A percentile compares a stretch with the other conserved stretches of the same genome.
These are phyloP conservation scores for Vollenhovia emeryi DNA, from an alignment of 1,140 invertebrate species.

Conservation along the genomic window DNA sequence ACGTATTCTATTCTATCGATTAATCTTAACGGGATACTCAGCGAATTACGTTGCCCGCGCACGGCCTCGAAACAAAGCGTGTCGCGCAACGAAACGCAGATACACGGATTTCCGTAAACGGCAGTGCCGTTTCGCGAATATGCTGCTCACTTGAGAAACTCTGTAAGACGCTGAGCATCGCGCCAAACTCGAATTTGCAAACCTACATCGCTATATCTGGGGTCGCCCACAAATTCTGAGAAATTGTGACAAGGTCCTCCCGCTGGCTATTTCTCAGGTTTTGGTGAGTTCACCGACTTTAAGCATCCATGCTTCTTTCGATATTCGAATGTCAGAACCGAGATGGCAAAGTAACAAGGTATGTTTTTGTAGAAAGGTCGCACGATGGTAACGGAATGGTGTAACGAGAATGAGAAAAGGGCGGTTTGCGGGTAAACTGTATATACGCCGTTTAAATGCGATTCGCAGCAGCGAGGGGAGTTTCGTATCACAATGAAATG, in stretches of 20 bases:
- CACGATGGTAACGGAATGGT: background rate
- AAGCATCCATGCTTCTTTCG: slow-evolving; percentile 46
- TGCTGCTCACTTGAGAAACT: slow-evolving; percentile 12
- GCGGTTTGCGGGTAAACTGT: background rate
- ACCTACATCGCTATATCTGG: slow-evolving; percentile 48
- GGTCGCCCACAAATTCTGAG: slow-evolving; percentile 30
- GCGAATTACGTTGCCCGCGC: slow-evolving; percentile 35
- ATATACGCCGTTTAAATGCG: background rate
- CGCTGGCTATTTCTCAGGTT: slow-evolving; percentile 37
- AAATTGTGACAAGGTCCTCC: slow-evolving; percentile 26
- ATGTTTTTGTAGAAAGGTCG: slow-evolving; percentile 10
- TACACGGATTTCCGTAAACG: background rate
- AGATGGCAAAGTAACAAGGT: slow-evolving; percentile 17
- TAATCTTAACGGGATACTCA: slow-evolving; percentile 65
- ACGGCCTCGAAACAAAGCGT: background rate
- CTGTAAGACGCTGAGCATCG: slow-evolving; percentile 43
- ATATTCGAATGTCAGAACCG: slow-evolving; percentile 33
- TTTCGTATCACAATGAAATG: slow-evolving; percentile 15
- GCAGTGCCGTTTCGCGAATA: background rate
- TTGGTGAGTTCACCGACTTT: slow-evolving; percentile 35
- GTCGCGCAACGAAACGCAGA: background rate
- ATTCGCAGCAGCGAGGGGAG: background rate
- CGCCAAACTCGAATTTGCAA: slow-evolving; percentile 52
- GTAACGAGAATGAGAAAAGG: background rate
- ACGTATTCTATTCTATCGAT: slow-evolving; percentile 68